Percentiles rank a stretch among this genome's conserved stretches.
phyloP scores from a whole-genome alignment of 2,113 vertebrate species.

The Colinus virginianus region DNA sequence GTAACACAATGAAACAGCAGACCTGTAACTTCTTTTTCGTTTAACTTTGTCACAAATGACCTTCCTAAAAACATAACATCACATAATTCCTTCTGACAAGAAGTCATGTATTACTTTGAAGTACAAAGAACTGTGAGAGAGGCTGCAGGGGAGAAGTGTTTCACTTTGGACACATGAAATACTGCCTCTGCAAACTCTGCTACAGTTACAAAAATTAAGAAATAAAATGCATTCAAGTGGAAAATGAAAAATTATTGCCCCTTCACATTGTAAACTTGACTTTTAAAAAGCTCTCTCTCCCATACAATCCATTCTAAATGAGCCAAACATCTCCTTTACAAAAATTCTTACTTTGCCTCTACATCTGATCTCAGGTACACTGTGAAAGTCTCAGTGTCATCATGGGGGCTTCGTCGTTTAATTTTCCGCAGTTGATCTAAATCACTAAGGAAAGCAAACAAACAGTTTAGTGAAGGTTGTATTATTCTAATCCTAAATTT shows the following conservation, averaged over 20 bases:
- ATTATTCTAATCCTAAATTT: neutral
- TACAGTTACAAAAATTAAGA: neutral
- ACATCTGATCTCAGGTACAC: slow-evolving; percentile 95
- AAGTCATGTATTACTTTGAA: neutral
- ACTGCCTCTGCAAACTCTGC: rapidly evolving
- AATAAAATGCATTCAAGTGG: neutral
- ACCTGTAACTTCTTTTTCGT: neutral
- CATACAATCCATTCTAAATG: neutral
- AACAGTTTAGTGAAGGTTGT: neutral
- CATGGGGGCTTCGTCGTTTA: slow-evolving; percentile 92
- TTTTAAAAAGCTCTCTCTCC: neutral
- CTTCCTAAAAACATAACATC: neutral
- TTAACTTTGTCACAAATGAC: neutral
- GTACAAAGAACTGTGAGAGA: neutral
- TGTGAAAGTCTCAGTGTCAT: slow-evolving; percentile 96
- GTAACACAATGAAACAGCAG: neutral
- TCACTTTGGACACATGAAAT: neutral
- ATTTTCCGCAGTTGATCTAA: slow-evolving; percentile 94
- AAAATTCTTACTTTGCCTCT: slow-evolving; percentile 88
- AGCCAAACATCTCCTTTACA: neutral
- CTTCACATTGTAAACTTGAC: neutral
- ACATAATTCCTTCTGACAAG: neutral
- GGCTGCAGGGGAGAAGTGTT: neutral
- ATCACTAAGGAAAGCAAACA: slow-evolving; percentile 81
- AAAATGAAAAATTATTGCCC: neutral